Evolutionary conservation across 1,140 invertebrate genomes (phyloP).

Genomic region (Coenobita brevimanus): DNA sequence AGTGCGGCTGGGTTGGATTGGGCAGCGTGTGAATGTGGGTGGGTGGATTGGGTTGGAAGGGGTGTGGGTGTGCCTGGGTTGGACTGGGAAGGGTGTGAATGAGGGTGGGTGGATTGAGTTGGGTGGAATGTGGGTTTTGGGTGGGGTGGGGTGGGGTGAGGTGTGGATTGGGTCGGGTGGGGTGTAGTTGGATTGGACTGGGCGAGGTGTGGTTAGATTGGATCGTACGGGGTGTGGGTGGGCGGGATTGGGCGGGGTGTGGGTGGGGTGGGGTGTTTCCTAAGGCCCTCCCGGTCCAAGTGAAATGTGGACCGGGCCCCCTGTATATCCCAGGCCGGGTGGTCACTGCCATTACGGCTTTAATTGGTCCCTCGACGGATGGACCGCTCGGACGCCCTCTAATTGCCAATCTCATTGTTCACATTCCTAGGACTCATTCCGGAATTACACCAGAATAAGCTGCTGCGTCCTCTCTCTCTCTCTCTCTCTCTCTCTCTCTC

Average conservation of each 20-base stretch:
- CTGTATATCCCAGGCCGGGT: conserved; percentile 49
- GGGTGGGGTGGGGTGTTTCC: too few relatives aligned
- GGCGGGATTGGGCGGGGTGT: neutral
- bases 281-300: too few relatives aligned
- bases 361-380: conserved; percentile 65
- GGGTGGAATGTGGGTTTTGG: too few relatives aligned
- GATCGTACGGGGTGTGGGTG: neutral
- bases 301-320: conserved; percentile 41
- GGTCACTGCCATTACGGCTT: conserved; percentile 62
- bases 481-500: neutral
- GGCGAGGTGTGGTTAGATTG: too few relatives aligned
- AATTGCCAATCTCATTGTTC: conserved; percentile 66
- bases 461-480: conserved; percentile 17
- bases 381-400: conserved; percentile 58
- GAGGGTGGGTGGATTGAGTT: too few relatives aligned
- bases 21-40: too few relatives aligned
- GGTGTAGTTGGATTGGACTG: too few relatives aligned
- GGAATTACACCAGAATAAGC: conserved; percentile 64
- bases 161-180: neutral
- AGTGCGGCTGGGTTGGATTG: too few relatives aligned
- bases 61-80: too few relatives aligned
- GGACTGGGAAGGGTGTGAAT: too few relatives aligned
- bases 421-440: conserved; percentile 66
- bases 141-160: neutral
- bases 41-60: too few relatives aligned